Base-by-base conservation (phyloP, 2,888 invertebrate species). In the Trissolcus japonicus region DNA sequence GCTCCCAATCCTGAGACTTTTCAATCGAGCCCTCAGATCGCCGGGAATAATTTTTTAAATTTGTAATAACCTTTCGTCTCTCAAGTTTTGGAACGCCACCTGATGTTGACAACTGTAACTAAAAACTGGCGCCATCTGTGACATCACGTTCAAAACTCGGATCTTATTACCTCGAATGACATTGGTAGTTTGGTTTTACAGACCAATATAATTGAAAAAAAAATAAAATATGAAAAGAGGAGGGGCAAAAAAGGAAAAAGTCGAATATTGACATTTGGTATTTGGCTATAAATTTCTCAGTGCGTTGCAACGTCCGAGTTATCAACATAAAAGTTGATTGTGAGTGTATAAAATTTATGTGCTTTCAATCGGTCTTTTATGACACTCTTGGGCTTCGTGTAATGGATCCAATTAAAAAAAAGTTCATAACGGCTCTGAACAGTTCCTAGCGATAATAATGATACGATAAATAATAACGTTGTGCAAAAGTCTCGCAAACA, bases 331-430 rank as follows among this genome's bases (percentile, higher is more conserved):
- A 71, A 62, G 62, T 71, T 62, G 62, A 62, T 71, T 71, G 56
- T 57, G 40, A 62, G 46, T 62, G 51, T 62, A 56, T 71, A 55
- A 71, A 71, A 62, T 71, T 69, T 61, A 69, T 69, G 62, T 62
- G 61, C 69, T 69, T 69, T 69, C 68, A 68, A 68, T 68, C 69
- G 69, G 69, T 56, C 56, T 69, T 69, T 69, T 69, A 62, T 69
- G 50, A 69, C 61, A 69, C 69, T 69, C 56, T 69, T 56, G 62
- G 56, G 62, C 69, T 69, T 69, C 63, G 21, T 71, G 57, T 59
- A 71, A 71, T 71, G 53, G 63, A 71, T 71, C 71, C 71, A 62
- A 69, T 69, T 69, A 69, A 69, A 62, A 55, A 69, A 48, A 50
- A 69, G 54, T 61, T 62, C 62, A 43, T 41, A 25, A 62, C 55